Base-by-base conservation (phyloP, 2,888 invertebrate species). In the Mechanitis messenoides region DNA sequence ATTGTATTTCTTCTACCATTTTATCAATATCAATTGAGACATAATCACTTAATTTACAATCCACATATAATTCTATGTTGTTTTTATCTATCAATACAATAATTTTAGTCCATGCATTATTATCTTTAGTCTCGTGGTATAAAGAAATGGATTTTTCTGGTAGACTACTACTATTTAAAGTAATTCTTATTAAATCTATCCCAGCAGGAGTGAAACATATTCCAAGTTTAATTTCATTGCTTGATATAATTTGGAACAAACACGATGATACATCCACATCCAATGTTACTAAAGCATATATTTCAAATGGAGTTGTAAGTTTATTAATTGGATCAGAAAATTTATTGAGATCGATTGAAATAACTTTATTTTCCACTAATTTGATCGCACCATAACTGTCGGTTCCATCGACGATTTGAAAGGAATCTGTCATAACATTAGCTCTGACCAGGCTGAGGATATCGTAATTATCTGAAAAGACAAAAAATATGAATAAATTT, bases 171-270 rank as follows among this genome's bases (percentile, higher is more conserved):
- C 68, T 63, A 11, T 67, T 46, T 1, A 80, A 7, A 5, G 54
- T 60, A 2, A 81, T 59, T 62, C 70, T 74, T 3, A 70, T 64
- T 0, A 60, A 5, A 4, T 68, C 38, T 1, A 6, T 20, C 1
- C 59, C 64, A 3, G 56, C 66, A 5, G 68, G 66, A 1, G 66
- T 65, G 2, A 85, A 68, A 57, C 77, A 77, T 2, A 86, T 12
- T 5, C 71, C 72, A 4, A 85, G 53, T 42, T 76, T 72, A 1
- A 63, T 59, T 0, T 58, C 58, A 0, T 55, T 46, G 0, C 65
- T 59, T 3, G 68, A 70, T 33, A 71, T 70, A 60, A 87, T 75
- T 1, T 80, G 76, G 67, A 88, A 86, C 4, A 86, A 55, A 57
- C 79, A 83, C 6, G 78, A 66, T 0, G 67, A 59, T n/a, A 59